Base-by-base conservation (phyloP, 2,113 vertebrate species). In the Poeciliopsis retropinna region DNA sequence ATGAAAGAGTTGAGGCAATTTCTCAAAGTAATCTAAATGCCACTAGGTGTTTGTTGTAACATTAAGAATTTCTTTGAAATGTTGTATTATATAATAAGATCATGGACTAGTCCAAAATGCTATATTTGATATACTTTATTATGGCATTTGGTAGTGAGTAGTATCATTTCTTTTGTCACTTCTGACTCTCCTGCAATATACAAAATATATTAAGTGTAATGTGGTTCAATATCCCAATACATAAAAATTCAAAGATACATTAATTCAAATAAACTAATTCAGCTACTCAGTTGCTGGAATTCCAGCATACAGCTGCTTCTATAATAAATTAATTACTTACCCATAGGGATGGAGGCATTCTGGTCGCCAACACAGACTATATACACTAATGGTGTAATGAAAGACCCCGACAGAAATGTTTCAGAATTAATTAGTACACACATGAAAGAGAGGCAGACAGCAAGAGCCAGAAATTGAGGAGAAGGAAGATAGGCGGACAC, bases 341-440 rank as follows among this genome's bases (percentile, higher is more conserved):
- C 65, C 72, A 70, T 19, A 80, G 67, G 70, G 74, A 69, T 10
- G 17, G 66, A 80, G 70, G 63, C 47, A 75, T 78, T 73, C 73
- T 78, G 27, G 65, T 69, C 0, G 4, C 75, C 67, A 61, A 78
- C 74, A 75, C 29, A 32, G 76, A 83, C 68, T 82, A 57, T 57
- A 57, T 83, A 73, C 65, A 73, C 65, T 88, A 69, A 89, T 83
- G 69, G 73, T 82, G 63, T 78, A 64, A 84, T 75, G 72, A 86
- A 83, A 85, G 76, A 75, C 66, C 63, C 54, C 51, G 22, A 66
- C 47, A 73, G 60, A 84, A 85, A 76, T 78, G 76, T 60, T 68
- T 85, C 66, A 72, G 70, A 79, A 81, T 72, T 81, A 90, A 90
- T 88, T 83, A 80, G 67, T 67, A 66, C 75, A 39, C 69, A 81